Percentiles rank a stretch among this genome's conserved stretches.
Evolutionary conservation across 2,888 invertebrate species (phyloP).

Genomic region (Drosophila multiciliata): DNA sequence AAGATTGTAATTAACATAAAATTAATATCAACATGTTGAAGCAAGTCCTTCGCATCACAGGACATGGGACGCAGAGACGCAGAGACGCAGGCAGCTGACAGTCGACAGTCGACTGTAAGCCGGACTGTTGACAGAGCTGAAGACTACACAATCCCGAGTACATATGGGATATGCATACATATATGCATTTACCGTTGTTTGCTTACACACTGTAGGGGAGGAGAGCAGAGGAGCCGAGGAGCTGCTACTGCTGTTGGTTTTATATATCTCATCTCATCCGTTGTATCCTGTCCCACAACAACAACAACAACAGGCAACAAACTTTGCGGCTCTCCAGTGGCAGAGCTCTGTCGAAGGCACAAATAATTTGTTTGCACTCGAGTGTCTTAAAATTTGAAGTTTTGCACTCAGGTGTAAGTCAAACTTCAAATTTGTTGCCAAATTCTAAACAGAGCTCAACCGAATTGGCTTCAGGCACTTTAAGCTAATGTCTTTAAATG

Average conservation of each 20-base stretch:
- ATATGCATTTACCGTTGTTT: constrained; percentile 33
- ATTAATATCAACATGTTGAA: constrained; percentile 72
- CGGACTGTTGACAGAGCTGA: constrained; percentile 42
- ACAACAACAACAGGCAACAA: background rate
- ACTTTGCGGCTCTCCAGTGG: constrained; percentile 3
- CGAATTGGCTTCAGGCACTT: background rate
- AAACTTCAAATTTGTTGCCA: background rate
- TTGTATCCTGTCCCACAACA: constrained; percentile 1
- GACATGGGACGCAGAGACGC: constrained; percentile 11
- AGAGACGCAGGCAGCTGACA: background rate
- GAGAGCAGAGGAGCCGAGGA: background rate
- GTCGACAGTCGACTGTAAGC: constrained; percentile 17
- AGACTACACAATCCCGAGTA: constrained; percentile 19
- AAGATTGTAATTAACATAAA: constrained; percentile 79
- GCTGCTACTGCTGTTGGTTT: constrained; percentile 10
- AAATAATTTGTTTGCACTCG: constrained; percentile 11
- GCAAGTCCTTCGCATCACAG: constrained; percentile 26
- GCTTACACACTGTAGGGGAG: background rate
- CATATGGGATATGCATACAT: constrained; percentile 9
- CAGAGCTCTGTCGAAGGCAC: constrained; percentile 3
- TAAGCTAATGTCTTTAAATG: background rate
- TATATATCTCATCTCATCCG: constrained; percentile 6
- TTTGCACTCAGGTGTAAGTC: constrained; percentile 8
- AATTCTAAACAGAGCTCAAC: background rate
- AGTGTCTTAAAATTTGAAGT: constrained; percentile 6